phyloP scores from a whole-genome alignment of 2,888 invertebrate genomes.

The Drosophila putrida region DNA sequence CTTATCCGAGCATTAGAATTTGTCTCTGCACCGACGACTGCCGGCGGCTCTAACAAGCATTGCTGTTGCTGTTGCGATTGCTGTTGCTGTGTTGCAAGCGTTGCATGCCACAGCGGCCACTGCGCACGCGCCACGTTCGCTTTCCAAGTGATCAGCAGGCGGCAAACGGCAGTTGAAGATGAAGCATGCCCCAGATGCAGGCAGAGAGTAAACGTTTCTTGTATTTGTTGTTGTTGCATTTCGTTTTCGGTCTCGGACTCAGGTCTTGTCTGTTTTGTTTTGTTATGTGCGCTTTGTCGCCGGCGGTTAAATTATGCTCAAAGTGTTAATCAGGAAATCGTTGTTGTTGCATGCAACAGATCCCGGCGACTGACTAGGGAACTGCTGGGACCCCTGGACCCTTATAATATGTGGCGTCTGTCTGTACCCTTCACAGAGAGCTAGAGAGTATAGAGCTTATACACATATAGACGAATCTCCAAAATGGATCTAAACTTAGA shows the following conservation, averaged over 20 bases:
- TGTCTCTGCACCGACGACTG: slow-evolving; percentile 58
- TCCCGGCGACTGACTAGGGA: slow-evolving; percentile 6
- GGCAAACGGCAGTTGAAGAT: slow-evolving; percentile 11
- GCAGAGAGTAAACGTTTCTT: slow-evolving; percentile 36
- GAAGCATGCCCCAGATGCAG: slow-evolving; percentile 60
- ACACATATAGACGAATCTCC: not conserved
- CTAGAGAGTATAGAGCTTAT: not conserved
- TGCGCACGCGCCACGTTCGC: slow-evolving; percentile 74
- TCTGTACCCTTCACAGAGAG: slow-evolving; percentile 8
- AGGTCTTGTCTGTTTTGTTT: slow-evolving; percentile 65
- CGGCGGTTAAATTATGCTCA: slow-evolving; percentile 79
- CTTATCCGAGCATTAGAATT: slow-evolving; percentile 74
- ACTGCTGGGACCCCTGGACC: slow-evolving; percentile 39
- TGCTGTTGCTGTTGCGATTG: not conserved
- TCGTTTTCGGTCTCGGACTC: slow-evolving; percentile 4
- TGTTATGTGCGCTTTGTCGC: slow-evolving; percentile 78
- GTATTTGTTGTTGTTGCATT: not conserved
- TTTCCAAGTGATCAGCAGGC: slow-evolving; percentile 26
- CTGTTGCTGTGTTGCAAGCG: not conserved
- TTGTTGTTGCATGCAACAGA: slow-evolving; percentile 50
- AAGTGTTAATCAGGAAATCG: slow-evolving; percentile 85
- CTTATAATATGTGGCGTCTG: slow-evolving; percentile 62
- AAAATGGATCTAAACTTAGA: too few relatives aligned
- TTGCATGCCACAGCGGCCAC: slow-evolving; percentile 23
- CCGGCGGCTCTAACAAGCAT: slow-evolving; percentile 50